Conservation (phyloP, 2,113 vertebrate genomes). For the Cettia cetti region DNA sequence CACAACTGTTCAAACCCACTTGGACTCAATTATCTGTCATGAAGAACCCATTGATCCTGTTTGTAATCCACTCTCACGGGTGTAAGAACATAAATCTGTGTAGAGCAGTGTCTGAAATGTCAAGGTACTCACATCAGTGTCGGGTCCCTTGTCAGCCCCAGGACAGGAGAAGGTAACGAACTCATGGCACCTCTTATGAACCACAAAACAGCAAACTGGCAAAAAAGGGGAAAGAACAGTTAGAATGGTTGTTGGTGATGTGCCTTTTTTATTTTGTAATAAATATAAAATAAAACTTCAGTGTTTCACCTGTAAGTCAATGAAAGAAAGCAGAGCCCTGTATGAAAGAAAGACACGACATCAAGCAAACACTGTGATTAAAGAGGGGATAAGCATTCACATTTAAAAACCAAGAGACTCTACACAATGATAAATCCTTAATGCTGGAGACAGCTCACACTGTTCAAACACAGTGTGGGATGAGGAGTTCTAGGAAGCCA, state of each 20-base stretch:
- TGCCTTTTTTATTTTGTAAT: not conserved
- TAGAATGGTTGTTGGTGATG: not conserved
- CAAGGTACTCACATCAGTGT: conserved; percentile 92
- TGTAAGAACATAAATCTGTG: not conserved
- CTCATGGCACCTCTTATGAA: conserved; percentile 99
- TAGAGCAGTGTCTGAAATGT: not conserved
- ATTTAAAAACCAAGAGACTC: not conserved
- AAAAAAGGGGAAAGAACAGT: conserved; percentile 28
- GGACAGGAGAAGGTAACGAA: conserved; percentile 96
- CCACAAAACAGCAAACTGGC: conserved; percentile 97
- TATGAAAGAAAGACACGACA: not conserved
- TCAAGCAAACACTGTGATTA: not conserved
- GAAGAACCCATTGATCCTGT: not conserved
- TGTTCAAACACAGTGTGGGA: not conserved
- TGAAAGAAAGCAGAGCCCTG: not conserved
- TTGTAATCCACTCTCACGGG: not conserved
- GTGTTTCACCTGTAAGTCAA: not conserved
- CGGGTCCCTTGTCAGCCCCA: conserved; percentile 94
- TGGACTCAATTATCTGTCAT: not conserved
- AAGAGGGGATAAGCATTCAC: not conserved
- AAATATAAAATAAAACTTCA: not conserved
- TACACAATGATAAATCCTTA: not conserved
- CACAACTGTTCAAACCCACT: not conserved
- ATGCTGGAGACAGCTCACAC: not conserved
- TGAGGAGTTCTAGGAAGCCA: not conserved